Percentiles rank a stretch among this genome's conserved stretches.
These are phyloP conservation scores for Phataginus tricuspis DNA, from an alignment of 2,797 vertebrate genomes.

Conservation along the genomic window DNA sequence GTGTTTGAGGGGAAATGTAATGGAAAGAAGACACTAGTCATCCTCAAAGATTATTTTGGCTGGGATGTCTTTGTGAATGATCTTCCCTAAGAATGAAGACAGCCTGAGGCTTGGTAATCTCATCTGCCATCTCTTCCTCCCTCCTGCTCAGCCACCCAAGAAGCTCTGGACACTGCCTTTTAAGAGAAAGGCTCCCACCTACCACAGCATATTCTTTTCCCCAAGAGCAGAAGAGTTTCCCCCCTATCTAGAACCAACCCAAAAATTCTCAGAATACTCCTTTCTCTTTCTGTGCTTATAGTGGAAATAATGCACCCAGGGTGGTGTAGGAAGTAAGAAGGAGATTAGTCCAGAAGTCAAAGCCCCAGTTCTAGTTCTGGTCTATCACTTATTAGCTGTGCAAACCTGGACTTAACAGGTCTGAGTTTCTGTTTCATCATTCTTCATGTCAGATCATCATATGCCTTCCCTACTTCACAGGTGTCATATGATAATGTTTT, in stretches of 20 bases:
- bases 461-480: background rate
- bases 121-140: no score
- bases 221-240: background rate
- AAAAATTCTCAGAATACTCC: background rate
- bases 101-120: no score
- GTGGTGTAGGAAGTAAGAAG: background rate
- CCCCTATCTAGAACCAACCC: background rate
- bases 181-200: background rate
- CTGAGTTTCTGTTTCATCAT: background rate
- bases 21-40: no score
- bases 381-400: background rate
- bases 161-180: background rate
- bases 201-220: background rate
- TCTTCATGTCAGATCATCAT: background rate
- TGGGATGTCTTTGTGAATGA: no score
- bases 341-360: background rate
- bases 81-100: no score
- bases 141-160: no score
- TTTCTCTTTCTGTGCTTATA: background rate
- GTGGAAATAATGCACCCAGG: background rate
- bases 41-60: no score
- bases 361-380: background rate
- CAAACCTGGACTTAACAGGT: background rate
- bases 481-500: background rate
- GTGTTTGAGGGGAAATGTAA: no score